These are phyloP conservation scores for Agrypnus murinus DNA, from an alignment of 2,888 invertebrate genomes.

Conservation along the genomic window DNA sequence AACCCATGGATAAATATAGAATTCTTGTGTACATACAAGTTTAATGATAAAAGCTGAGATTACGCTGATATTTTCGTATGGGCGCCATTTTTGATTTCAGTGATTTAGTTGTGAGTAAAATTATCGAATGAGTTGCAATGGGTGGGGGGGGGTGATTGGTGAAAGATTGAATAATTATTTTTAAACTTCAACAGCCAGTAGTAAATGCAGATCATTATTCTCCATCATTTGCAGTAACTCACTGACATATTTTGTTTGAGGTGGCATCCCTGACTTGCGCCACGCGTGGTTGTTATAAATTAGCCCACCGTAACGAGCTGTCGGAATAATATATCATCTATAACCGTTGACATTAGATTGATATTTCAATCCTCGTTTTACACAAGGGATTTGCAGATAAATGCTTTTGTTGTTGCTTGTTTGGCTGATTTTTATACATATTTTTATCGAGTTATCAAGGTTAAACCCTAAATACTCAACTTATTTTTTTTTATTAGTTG, in stretches of 20 bases:
- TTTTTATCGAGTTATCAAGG: too few relatives aligned
- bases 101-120: too few relatives aligned
- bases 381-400: conserved; percentile 43
- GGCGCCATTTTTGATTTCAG: too few relatives aligned
- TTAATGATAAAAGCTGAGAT: conserved; percentile 34
- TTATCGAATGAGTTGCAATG: too few relatives aligned
- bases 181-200: conserved; percentile 15
- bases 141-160: too few relatives aligned
- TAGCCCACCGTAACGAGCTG: conserved; percentile 56
- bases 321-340: conserved; percentile 57
- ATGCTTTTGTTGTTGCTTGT: conserved; percentile 32
- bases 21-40: conserved; percentile 21
- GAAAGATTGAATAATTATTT: conserved; percentile 25
- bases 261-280: conserved; percentile 46
- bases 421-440: conserved; percentile 13
- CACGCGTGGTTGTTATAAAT: conserved; percentile 55
- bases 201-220: conserved; percentile 49
- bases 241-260: conserved; percentile 50
- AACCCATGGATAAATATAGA: conserved; percentile 32
- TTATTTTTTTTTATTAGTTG: too few relatives aligned
- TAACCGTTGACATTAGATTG: conserved; percentile 57
- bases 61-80: conserved; percentile 18
- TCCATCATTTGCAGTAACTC: conserved; percentile 50
- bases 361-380: conserved; percentile 56
- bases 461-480: too few relatives aligned